phyloP scores from a whole-genome alignment of 2,888 invertebrate genomes.

The Sesia bembeciformis region DNA sequence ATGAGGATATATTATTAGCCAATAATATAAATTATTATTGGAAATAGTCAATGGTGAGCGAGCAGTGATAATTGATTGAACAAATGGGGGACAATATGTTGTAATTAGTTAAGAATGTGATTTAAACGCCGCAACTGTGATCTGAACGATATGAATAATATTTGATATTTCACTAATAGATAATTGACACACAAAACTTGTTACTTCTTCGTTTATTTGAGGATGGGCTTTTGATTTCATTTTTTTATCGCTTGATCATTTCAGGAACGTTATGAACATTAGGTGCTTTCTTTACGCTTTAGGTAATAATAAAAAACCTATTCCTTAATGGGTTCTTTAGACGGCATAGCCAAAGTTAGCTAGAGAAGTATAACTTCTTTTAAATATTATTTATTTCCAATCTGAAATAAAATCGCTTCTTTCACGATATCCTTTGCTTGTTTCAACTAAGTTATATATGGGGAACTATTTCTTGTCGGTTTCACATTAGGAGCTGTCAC shows the following conservation, averaged over 20 bases:
- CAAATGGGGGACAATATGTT: constrained; percentile 69
- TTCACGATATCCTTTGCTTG: neutral
- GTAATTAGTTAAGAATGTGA: constrained; percentile 74
- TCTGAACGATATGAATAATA: constrained; percentile 75
- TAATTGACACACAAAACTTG: constrained; percentile 64
- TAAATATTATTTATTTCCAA: neutral
- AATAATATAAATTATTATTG: constrained; percentile 32
- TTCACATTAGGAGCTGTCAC: constrained; percentile 16
- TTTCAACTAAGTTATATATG: neutral
- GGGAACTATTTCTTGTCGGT: neutral
- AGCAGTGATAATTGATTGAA: constrained; percentile 52
- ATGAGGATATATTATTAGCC: constrained; percentile 40
- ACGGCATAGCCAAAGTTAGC: constrained; percentile 71
- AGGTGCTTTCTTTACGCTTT: constrained; percentile 66
- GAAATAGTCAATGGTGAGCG: constrained; percentile 51
- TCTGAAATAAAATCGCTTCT: neutral
- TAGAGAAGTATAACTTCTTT: constrained; percentile 59
- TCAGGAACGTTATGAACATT: constrained; percentile 37
- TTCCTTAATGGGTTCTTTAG: constrained; percentile 41
- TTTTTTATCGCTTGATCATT: constrained; percentile 33
- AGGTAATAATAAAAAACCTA: constrained; percentile 43
- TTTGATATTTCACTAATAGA: constrained; percentile 74
- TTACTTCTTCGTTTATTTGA: constrained; percentile 46
- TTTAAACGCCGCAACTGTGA: constrained; percentile 75
- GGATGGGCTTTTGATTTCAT: constrained; percentile 28